Evolutionary conservation across 2,797 vertebrate genomes (phyloP), one percentile per base, ranked within the genome.

Genomic region (Pangasius krempfi): DNA sequence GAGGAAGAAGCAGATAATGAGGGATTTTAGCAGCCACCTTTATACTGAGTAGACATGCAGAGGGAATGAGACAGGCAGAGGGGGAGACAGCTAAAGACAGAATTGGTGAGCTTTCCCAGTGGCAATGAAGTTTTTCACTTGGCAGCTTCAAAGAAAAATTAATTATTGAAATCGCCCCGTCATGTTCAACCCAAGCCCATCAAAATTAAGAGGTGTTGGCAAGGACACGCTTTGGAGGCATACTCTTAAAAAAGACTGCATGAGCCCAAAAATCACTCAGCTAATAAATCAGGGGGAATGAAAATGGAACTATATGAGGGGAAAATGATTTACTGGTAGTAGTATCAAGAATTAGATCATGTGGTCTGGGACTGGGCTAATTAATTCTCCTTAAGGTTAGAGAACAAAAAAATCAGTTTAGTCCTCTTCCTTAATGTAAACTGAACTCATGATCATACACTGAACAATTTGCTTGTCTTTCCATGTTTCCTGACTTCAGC

Each of bases 91-190:
- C 22, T 68, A 44, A 8, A 56, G 84, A 85, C 68, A 75, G 9
- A 52, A 22, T 13, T 52, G 27, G n/a, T 75, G 40, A 40, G 66
- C 40, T 85, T 86, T 89, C 82, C 85, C 76, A 33, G 87, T 79
- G 86, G 82, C 76, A 54, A 44, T 64, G 52, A 91, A 87, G 88
- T 87, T 88, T 88, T 73, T 70, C 78, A 93, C 94, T 93, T 91
- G 92, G 91, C 92, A 94, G 92, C 93, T 94, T 95, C 93, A 95
- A 95, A 95, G 92, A 85, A 93, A 94, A 91, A 94, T 94, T 89
- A 96, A 96, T 96, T 93, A 95, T 93, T 94, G 92, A 95, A 94
- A 92, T 91, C 87, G 87, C 88, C 73, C 85, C 87, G 89, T 94
- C 94, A 90, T 89, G 89, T 91, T 90, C 91, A 91, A 91, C 91